Evolutionary conservation across 1,140 invertebrate genomes (phyloP), one percentile per base, ranked within the genome.

Genomic region (Psix sp.): DNA sequence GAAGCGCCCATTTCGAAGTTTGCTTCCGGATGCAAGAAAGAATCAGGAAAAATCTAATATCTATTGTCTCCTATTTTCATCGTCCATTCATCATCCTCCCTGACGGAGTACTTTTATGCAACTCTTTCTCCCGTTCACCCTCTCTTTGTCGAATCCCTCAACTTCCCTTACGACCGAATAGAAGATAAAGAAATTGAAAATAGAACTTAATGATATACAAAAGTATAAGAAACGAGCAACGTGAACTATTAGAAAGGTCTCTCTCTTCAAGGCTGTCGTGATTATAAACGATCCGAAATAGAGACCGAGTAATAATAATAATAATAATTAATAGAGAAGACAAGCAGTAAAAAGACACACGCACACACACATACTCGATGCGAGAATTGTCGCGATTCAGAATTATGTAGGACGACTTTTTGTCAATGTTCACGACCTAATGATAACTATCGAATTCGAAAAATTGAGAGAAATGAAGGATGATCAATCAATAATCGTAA

Each of bases 401-500:
- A 43, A 76, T 45, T 33, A 63, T 68, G 63, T 72, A 72, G 67
- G 63, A 52, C 46, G 67, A 72, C 45, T 42, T 43, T 76, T 76
- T 72, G 62, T 71, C 66, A 75, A 71, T 75, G 62, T 76, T 72
- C 52, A 72, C 63, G 67, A 71, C 56, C 56, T 67, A 63, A 66
- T 59, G 33, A 71, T 67, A 63, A 51, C 67, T 60, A 57, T 57
- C 57, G 56, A 68, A 63, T 76, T 63, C 40, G 59, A 75, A 77
- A 67, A 63, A 63, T 78, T 73, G 70, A 52, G 68, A 74, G 40
- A 75, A 75, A 26, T 38, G 67, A 82, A 84, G 74, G 76, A 85
- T 82, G 79, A 79, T 81, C 84, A 79, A 82, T 82, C 78, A 83
- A 72, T 84, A 83, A 83, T 85, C 80, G 59, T 85, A 83, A n/a